Percentiles rank a stretch among this genome's conserved stretches.
Evolutionary conservation across 2,113 vertebrate genomes (phyloP).

Genomic region (Ariopsis seemanni): DNA sequence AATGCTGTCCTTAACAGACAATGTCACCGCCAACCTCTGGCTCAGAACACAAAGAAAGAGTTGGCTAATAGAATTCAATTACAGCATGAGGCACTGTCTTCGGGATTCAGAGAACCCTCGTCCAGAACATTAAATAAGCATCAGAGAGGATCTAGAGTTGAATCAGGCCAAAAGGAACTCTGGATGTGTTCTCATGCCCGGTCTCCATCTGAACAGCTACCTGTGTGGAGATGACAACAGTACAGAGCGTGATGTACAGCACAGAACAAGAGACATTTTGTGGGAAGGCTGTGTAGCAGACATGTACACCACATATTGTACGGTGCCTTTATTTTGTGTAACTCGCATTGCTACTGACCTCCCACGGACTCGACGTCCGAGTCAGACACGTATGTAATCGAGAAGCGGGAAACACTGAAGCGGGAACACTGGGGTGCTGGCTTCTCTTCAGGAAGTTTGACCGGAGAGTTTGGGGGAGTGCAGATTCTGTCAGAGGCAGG

Average conservation of each 20-base stretch:
- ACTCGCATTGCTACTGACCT: slow-evolving; percentile 70
- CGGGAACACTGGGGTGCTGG: slow-evolving; percentile 74
- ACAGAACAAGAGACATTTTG: background rate
- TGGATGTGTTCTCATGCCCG: slow-evolving; percentile 63
- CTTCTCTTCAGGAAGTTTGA: slow-evolving; percentile 63
- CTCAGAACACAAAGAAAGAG: slow-evolving; percentile 32
- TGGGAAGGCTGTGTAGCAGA: background rate
- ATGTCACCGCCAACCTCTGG: slow-evolving; percentile 45
- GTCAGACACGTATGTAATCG: slow-evolving; percentile 92
- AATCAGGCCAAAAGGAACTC: slow-evolving; percentile 32
- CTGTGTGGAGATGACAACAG: slow-evolving; percentile 57
- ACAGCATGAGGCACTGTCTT: slow-evolving; percentile 72
- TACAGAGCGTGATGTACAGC: background rate
- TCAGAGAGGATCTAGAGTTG: slow-evolving; percentile 64
- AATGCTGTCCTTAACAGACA: slow-evolving; percentile 42
- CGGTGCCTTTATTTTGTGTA: background rate
- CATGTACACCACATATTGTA: background rate
- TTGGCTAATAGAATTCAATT: slow-evolving; percentile 63
- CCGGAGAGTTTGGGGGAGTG: slow-evolving; percentile 53
- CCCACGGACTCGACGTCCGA: slow-evolving; percentile 71
- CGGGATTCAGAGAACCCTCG: slow-evolving; percentile 58
- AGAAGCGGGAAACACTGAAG: slow-evolving; percentile 88
- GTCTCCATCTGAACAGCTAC: slow-evolving; percentile 72
- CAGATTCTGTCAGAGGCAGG: slow-evolving; percentile 43
- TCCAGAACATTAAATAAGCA: slow-evolving; percentile 64